These are phyloP conservation scores for Drosophila virilis DNA, from an alignment of 1,140 invertebrate genomes.

Conservation along the genomic window DNA sequence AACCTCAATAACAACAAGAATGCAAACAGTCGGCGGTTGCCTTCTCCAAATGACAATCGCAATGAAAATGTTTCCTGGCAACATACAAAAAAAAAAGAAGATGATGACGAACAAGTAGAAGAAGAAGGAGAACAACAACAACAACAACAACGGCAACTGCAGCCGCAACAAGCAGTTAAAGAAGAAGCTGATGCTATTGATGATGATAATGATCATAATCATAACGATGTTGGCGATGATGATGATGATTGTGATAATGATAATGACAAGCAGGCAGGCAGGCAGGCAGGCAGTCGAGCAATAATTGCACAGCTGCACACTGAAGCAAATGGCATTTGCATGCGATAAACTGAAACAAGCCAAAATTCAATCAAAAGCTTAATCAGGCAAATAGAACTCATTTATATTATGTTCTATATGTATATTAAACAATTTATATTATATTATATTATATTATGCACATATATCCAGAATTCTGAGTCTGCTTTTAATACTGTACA, in stretches of 20 bases:
- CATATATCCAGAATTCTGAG: too few species aligned
- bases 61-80: conserved; percentile 55
- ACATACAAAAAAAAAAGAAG: background rate
- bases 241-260: conserved; percentile 22
- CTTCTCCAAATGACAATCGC: conserved; percentile 46
- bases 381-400: too few species aligned
- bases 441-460: too few species aligned
- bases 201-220: conserved; percentile 29
- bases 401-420: too few species aligned
- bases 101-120: background rate
- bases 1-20: conserved; percentile 25
- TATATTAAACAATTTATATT: too few species aligned
- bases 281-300: conserved; percentile 9
- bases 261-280: conserved; percentile 9
- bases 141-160: conserved; percentile 5
- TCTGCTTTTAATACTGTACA: too few species aligned
- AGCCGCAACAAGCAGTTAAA: conserved; percentile 20
- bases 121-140: background rate
- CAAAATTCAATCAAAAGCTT: too few species aligned
- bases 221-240: conserved; percentile 28
- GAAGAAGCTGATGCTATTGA: conserved; percentile 3
- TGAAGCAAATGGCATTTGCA: conserved; percentile 10
- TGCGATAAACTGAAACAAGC: background rate
- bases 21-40: conserved; percentile 26
- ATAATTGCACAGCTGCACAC: conserved; percentile 41